A percentile compares a stretch with the other conserved stretches of the same genome.
phyloP scores from a whole-genome alignment of 2,113 vertebrate species.

The Brachyhypopomus gauderio region DNA sequence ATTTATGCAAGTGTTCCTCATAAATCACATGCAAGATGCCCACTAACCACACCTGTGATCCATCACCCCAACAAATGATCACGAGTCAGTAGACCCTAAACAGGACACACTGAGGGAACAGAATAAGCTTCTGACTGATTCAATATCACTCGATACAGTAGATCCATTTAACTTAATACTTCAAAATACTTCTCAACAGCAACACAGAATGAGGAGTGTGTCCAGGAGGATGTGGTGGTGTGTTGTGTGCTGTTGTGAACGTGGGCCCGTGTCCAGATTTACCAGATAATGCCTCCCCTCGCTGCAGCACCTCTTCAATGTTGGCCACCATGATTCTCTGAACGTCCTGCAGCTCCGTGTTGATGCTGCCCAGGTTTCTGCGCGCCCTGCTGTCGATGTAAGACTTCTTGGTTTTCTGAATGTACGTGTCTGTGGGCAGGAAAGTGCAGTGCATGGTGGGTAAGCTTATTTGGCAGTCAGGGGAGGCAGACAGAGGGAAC shows the following conservation, averaged over 20 bases:
- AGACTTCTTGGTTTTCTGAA: constrained; percentile 98
- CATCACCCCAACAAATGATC: too few relatives aligned
- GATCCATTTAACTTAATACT: too few relatives aligned
- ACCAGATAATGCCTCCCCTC: constrained; percentile 97
- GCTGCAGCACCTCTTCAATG: constrained; percentile 95
- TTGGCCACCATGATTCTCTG: constrained; percentile 99
- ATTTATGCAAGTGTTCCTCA: too few relatives aligned
- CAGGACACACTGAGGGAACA: too few relatives aligned
- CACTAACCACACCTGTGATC: too few relatives aligned
- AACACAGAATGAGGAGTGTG: neutral
- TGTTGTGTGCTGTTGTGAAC: neutral
- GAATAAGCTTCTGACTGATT: too few relatives aligned
- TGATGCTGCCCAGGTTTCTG: constrained; percentile 95
- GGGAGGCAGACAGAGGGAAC: neutral
- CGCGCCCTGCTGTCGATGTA: constrained; percentile 96
- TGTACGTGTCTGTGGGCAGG: constrained; percentile 88
- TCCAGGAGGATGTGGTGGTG: neutral
- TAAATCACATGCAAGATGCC: too few relatives aligned
- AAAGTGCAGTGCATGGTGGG: neutral
- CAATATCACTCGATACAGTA: too few relatives aligned
- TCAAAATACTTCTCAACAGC: neutral
- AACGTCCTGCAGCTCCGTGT: constrained; percentile 96
- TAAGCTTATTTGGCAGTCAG: neutral
- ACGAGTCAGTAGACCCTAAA: too few relatives aligned
- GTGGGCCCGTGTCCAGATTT: constrained; percentile 11